Conservation (phyloP, 2,888 invertebrate genomes). For the Drosophila fulvimacula region DNA sequence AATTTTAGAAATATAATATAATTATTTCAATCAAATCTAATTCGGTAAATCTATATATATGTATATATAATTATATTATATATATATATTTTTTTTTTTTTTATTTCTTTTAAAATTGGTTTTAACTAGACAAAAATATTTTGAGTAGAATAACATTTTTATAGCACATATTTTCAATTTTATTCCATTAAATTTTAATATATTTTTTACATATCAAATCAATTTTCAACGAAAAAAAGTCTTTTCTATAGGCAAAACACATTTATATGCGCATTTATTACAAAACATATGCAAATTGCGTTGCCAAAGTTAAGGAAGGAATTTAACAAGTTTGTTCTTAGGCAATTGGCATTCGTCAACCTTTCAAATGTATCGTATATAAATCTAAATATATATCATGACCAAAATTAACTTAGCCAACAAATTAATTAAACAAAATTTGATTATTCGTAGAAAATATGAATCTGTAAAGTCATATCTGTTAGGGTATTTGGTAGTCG, state of each 20-base stretch:
- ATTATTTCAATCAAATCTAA: too few relatives aligned
- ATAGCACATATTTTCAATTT: background rate
- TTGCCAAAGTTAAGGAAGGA: background rate
- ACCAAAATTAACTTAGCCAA: background rate
- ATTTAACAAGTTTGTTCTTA: background rate
- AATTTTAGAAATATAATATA: too few relatives aligned
- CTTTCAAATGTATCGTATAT: background rate
- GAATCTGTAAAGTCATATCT: background rate
- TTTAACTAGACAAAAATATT: background rate
- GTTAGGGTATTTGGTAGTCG: constrained; percentile 1
- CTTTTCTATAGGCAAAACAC: background rate
- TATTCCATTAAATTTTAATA: background rate
- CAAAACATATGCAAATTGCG: background rate
- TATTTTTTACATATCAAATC: background rate
- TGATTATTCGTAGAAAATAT: too few relatives aligned
- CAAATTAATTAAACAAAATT: background rate
- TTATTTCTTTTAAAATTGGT: too few relatives aligned
- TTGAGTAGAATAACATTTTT: background rate
- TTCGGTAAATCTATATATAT: too few relatives aligned
- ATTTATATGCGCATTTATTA: constrained; percentile 1
- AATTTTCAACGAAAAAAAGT: background rate
- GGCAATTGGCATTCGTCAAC: background rate
- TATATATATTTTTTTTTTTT: too few relatives aligned
- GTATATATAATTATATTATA: too few relatives aligned
- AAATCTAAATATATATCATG: background rate